Conservation (phyloP, 2,113 vertebrate genomes). For the Phalacrocorax carbo region DNA sequence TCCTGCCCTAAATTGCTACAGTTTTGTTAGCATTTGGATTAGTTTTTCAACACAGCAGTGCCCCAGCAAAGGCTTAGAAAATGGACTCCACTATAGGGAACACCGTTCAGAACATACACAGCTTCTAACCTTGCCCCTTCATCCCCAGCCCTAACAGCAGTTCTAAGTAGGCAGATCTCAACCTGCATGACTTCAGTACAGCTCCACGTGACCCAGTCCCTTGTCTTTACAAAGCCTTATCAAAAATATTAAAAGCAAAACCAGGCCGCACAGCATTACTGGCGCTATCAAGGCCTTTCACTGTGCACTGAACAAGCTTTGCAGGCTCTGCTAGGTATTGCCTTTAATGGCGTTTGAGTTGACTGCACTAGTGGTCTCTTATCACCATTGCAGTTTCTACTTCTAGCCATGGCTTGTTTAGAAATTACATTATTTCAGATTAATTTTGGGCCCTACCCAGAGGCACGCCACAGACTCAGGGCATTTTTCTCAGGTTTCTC, state of each 20-base stretch:
- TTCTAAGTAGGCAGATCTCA: neutral
- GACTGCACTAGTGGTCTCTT: neutral
- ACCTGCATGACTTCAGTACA: neutral
- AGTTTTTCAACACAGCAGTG: neutral
- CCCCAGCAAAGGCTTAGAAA: neutral
- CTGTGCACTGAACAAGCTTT: neutral
- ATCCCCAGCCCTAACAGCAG: neutral
- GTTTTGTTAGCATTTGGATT: neutral
- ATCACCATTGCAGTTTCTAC: neutral
- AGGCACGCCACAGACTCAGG: neutral
- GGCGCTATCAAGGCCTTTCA: neutral
- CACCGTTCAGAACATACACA: neutral
- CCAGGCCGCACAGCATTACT: neutral
- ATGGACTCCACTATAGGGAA: neutral
- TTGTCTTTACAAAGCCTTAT: neutral
- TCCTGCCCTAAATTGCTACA: neutral
- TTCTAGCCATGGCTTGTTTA: neutral
- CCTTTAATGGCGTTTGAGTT: neutral
- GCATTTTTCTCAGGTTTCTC: neutral
- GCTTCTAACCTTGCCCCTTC: neutral
- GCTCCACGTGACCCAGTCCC: neutral
- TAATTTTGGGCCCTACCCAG: neutral
- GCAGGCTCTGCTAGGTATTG: neutral
- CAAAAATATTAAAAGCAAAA: neutral
- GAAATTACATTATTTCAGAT: constrained; percentile 52